A percentile compares a stretch with the other conserved stretches of the same genome.
Conservation (phyloP, 1,140 invertebrate genomes). For the Heliothis subflexa region DNA sequence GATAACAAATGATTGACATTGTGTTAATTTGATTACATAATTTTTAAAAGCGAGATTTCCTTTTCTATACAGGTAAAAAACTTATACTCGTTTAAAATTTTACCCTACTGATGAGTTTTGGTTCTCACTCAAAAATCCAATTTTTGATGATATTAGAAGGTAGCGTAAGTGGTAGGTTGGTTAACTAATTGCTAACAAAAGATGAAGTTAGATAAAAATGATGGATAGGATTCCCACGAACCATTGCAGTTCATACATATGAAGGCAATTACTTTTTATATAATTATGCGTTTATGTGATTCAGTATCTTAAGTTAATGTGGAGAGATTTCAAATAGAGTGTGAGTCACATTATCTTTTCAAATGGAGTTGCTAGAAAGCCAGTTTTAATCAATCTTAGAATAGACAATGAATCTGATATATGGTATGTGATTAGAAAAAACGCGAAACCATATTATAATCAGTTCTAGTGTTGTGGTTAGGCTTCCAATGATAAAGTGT, state of each 20-base stretch:
- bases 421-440: too few relatives aligned
- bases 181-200: constrained; percentile 36
- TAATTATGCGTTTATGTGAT: constrained; percentile 32
- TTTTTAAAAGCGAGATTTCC: too few relatives aligned
- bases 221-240: constrained; percentile 35
- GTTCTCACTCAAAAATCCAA: constrained; percentile 16
- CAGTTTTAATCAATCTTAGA: not conserved
- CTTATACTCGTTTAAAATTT: not conserved
- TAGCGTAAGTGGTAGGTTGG: constrained; percentile 32
- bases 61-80: too few relatives aligned
- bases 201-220: constrained; percentile 38
- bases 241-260: constrained; percentile 28
- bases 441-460: too few relatives aligned
- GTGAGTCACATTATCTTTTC: not conserved
- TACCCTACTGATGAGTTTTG: not conserved
- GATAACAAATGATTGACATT: not conserved
- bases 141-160: not conserved
- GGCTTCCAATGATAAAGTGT: too few relatives aligned
- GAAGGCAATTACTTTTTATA: constrained; percentile 21
- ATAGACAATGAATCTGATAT: not conserved
- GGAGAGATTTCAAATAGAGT: constrained; percentile 10
- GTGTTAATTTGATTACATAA: too few relatives aligned
- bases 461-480: too few relatives aligned
- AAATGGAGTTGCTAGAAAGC: not conserved
- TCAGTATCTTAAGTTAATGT: constrained; percentile 10